These are phyloP conservation scores for Lichenostomus cassidix DNA, from an alignment of 2,113 vertebrate genomes.

Conservation along the genomic window DNA sequence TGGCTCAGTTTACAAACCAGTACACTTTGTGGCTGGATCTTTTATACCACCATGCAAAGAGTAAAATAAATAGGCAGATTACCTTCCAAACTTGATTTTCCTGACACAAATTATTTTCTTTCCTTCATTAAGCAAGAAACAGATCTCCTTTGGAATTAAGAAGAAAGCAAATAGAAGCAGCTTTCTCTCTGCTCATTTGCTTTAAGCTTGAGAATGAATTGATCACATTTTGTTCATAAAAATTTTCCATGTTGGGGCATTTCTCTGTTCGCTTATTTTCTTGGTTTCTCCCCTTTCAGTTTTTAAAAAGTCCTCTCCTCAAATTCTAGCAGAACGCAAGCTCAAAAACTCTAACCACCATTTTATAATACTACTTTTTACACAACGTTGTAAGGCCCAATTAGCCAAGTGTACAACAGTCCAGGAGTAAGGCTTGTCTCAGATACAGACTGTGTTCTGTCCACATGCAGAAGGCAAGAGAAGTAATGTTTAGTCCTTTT, in stretches of 20 bases:
- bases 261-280: neutral
- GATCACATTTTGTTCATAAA: neutral
- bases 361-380: neutral
- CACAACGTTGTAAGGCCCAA: neutral
- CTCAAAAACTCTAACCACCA: neutral
- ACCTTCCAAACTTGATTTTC: neutral
- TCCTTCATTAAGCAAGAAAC: neutral
- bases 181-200: neutral
- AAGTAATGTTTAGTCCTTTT: conserved; percentile 1
- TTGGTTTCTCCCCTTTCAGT: neutral
- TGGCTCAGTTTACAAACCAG: neutral
- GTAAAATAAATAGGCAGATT: neutral
- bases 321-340: neutral
- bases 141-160: neutral
- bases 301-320: neutral
- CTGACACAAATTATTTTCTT: neutral
- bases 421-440: neutral
- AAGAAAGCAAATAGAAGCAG: neutral
- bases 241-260: neutral
- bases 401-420: neutral
- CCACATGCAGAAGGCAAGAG: neutral
- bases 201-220: neutral
- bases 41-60: neutral
- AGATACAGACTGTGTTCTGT: neutral
- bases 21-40: neutral